Evolutionary conservation across 1,140 invertebrate species (phyloP).

Genomic region (Caenorhabditis brenneri): DNA sequence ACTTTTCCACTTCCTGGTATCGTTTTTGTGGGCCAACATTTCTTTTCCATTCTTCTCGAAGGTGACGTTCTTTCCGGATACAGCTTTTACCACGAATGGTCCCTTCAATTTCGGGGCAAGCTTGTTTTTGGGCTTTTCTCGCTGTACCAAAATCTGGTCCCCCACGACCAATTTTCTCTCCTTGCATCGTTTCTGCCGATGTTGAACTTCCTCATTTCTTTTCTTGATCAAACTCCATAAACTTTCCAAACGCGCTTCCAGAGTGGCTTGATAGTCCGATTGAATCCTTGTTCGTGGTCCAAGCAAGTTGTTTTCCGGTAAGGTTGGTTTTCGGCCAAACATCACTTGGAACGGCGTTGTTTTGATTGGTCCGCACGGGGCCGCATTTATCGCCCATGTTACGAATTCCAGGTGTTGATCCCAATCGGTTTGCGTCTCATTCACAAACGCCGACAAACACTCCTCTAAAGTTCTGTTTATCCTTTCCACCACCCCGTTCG

Average conservation of each 20-base stretch:
- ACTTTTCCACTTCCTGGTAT: background rate
- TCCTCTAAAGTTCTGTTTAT: slow-evolving; percentile 11
- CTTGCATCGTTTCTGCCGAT: background rate
- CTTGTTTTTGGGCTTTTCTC: background rate
- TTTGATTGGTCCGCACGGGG: background rate
- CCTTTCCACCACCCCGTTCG: slow-evolving; percentile 20
- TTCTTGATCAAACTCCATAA: background rate
- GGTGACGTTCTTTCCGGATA: background rate
- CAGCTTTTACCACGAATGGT: background rate
- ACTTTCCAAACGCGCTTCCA: background rate
- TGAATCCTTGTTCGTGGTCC: background rate
- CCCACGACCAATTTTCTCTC: background rate
- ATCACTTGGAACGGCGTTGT: background rate
- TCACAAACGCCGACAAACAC: background rate
- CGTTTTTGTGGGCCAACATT: background rate
- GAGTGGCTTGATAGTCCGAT: background rate
- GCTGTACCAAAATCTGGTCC: background rate
- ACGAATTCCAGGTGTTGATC: background rate
- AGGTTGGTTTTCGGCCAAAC: slow-evolving; percentile 6
- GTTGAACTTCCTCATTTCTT: background rate
- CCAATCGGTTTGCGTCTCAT: slow-evolving; percentile 36
- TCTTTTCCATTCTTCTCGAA: background rate
- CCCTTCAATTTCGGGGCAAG: slow-evolving; percentile 3
- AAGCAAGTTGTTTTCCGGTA: background rate
- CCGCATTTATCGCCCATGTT: background rate